Base-by-base conservation (phyloP, 2,888 invertebrate genomes). In the Dasysyrphus albostriatus region DNA sequence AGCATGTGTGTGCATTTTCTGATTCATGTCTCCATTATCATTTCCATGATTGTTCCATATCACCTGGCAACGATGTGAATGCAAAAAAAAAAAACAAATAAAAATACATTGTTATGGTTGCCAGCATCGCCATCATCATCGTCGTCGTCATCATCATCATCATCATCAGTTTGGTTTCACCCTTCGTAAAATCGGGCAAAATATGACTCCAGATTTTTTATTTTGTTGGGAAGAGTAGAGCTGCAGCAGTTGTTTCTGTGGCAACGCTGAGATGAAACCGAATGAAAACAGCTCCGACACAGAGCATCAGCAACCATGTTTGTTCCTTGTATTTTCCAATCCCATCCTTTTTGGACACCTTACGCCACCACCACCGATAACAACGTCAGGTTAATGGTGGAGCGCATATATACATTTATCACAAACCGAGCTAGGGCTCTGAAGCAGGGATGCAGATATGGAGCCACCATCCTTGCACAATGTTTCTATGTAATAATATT, bases 41-140 rank as follows among this genome's bases (percentile, higher is more conserved):
- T 69, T 81, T 74, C 42, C 65, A 78, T 81, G 37, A 85, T 85
- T 83, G 78, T 83, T 67, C 72, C 69, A 75, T 72, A 82, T 83
- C 83, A 72, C 87, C 87, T 85, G 85, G 85, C 85, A 85, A 85
- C 74, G 81, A 70, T 65, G 73, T 59, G 59, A 51, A 78, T 79
- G 78, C 58, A 70, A 44, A 75, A 24, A 24, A 75, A 24, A 24
- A 24, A 24, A 72, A 70, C 58, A 65, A 83, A 83, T 54, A 70
- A 65, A 75, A 82, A 83, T 72, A 83, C 82, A 78, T 75, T 87
- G 87, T 83, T 87, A 87, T 87, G 78, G 78, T 83, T 75, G 75
- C 78, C 65, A 78, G 44, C 75, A 75, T 54, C 82, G 61, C 10
- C 16, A 19, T 24, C 37, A 56, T 65, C 85, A 78, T 51, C 34